phyloP scores from a whole-genome alignment of 2,888 invertebrate species.

The Tupiocoris notatus region DNA sequence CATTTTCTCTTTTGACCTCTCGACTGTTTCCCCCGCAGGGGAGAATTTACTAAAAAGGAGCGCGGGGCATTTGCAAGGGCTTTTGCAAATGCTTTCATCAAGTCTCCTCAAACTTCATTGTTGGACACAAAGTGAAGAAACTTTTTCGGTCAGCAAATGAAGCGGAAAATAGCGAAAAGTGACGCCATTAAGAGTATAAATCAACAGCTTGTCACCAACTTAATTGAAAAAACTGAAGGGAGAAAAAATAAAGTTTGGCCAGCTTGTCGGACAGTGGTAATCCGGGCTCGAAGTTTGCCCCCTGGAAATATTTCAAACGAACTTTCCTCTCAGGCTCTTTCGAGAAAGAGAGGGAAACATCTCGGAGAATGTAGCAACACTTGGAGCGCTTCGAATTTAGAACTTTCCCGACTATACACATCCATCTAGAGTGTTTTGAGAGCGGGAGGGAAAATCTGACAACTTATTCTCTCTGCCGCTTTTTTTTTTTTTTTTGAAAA shows the following conservation, averaged over 20 bases:
- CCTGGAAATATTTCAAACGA: constrained; percentile 2
- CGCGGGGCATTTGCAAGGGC: no score
- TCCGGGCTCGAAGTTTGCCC: background rate
- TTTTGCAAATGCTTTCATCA: background rate
- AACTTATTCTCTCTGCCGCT: no score
- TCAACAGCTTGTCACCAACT: constrained; percentile 12
- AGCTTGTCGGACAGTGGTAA: background rate
- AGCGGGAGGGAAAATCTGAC: no score
- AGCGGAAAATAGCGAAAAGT: background rate
- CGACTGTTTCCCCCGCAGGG: no score
- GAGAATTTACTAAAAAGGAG: no score
- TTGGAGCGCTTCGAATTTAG: background rate
- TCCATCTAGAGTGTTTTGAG: no score
- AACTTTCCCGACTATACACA: background rate
- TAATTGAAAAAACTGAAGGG: background rate
- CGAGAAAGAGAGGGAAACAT: background rate
- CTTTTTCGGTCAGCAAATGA: background rate
- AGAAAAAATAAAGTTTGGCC: background rate
- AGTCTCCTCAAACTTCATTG: background rate
- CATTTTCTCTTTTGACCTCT: no score
- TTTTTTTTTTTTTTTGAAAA: no score
- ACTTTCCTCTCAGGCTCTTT: background rate
- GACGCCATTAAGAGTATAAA: background rate
- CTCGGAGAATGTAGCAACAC: background rate
- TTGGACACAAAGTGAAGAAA: background rate